Evolutionary conservation across 2,888 invertebrate genomes (phyloP).

Genomic region (Fragum whitleyi): DNA sequence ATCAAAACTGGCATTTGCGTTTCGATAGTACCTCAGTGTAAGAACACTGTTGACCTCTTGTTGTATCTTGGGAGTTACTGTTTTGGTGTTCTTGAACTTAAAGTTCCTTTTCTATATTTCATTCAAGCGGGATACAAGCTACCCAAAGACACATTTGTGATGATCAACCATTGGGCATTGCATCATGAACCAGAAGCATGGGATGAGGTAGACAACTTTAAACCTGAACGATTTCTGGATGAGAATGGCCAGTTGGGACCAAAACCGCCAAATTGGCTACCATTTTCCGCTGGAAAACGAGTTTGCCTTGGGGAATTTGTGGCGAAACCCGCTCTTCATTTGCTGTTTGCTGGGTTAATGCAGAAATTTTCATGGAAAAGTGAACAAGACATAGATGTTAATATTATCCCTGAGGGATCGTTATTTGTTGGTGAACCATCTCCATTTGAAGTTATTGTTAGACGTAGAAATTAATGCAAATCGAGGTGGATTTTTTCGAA

Average conservation of each 20-base stretch:
- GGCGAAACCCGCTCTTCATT: conserved; percentile 74
- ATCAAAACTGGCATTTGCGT: too few relatives aligned
- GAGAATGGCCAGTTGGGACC: conserved; percentile 71
- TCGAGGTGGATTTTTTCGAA: too few relatives aligned
- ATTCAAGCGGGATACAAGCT: conserved; percentile 59
- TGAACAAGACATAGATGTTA: conserved; percentile 51
- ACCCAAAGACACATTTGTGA: conserved; percentile 71
- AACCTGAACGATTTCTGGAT: conserved; percentile 76
- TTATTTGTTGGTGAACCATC: conserved; percentile 13
- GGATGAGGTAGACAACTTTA: conserved; percentile 72
- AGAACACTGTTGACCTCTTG: too few relatives aligned
- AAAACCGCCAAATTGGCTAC: conserved; percentile 74
- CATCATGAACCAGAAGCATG: conserved; percentile 73
- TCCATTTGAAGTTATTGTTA: conserved; percentile 49
- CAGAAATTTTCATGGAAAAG: conserved; percentile 65
- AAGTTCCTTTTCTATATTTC: too few relatives aligned
- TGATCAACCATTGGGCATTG: conserved; percentile 73
- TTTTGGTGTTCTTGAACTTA: too few relatives aligned
- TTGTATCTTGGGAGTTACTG: too few relatives aligned
- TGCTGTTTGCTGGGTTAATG: conserved; percentile 68
- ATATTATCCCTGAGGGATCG: conserved; percentile 30
- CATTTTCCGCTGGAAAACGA: conserved; percentile 77
- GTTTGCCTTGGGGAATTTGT: conserved; percentile 77
- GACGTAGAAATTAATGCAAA: conserved; percentile 26
- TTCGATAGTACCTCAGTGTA: too few relatives aligned